Evolutionary conservation across 2,888 invertebrate genomes (phyloP), one percentile per base, ranked within the genome.

Genomic region (Galeopsomyia nigrocyanea): DNA sequence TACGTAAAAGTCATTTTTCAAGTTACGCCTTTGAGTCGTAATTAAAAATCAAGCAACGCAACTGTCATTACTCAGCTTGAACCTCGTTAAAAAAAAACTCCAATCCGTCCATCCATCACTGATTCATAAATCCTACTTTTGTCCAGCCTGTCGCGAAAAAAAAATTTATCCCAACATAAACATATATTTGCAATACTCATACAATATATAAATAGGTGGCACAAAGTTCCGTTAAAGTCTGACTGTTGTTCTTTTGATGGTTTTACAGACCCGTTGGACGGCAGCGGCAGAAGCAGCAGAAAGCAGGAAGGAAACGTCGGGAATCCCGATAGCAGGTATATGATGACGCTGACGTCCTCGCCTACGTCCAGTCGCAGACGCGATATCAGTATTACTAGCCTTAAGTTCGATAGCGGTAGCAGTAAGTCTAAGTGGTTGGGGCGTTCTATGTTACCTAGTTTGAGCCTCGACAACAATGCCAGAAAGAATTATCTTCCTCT

Each of bases 311-410:
- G 70, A 39, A 39, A 7, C 62, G 74, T 71, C 17, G 74, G 74
- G 68, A 74, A 56, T 68, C 55, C 68, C 77, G 80, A 84, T 82
- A 86, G 81, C 86, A 86, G 86, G 86, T 86, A 86, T 79, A 84
- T 79, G 78, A 73, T 39, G 67, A 66, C 19, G 57, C 66, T 64
- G 68, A 46, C 19, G 71, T 56, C 50, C 55, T 62, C 65, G 51
- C 49, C 64, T 46, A 67, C 69, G 64, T 61, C 63, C 50, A 55
- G 21, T 69, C 64, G 70, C 17, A 21, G 49, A 60, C 68, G 65
- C 50, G 53, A 68, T 68, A 75, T 71, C 70, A 75, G 75, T 75
- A 75, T 75, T 73, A 74, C 58, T 74, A 75, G 67, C 31, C 56
- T 47, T 75, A 75, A 69, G 69, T 75, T 58, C 46, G 61, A 61